Evolutionary conservation across 2,888 invertebrate species (phyloP).

Genomic region (Octodonta nipae): DNA sequence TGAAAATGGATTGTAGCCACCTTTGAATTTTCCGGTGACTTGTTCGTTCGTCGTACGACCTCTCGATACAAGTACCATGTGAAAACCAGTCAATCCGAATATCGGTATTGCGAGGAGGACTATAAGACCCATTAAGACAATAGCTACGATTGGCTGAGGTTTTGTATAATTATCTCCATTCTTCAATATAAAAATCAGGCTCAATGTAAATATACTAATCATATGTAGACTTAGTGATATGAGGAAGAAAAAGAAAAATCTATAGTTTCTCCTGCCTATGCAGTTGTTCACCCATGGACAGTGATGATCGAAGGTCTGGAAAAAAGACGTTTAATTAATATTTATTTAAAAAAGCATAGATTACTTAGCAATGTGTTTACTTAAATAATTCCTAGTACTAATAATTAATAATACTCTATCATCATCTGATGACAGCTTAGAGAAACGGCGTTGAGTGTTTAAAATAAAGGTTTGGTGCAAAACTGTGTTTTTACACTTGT

Average conservation of each 20-base stretch:
- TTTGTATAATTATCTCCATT: slow-evolving; percentile 68
- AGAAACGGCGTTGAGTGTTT: too few species aligned
- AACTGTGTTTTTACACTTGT: too few species aligned
- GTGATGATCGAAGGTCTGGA: slow-evolving; percentile 98
- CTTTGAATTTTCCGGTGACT: slow-evolving; percentile 97
- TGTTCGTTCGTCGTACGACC: slow-evolving; percentile 99
- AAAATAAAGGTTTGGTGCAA: too few species aligned
- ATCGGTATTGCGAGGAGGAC: slow-evolving; percentile 89
- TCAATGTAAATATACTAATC: slow-evolving; percentile 90
- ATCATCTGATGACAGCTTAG: too few species aligned
- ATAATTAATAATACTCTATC: too few species aligned
- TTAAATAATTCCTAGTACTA: background rate
- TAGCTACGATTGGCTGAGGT: slow-evolving; percentile 69
- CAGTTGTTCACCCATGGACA: slow-evolving; percentile 98
- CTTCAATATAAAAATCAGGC: slow-evolving; percentile 81
- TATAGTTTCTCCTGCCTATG: slow-evolving; percentile 91
- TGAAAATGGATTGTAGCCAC: slow-evolving; percentile 96
- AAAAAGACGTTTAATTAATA: too few species aligned
- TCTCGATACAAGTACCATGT: slow-evolving; percentile 88
- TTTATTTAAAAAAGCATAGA: background rate
- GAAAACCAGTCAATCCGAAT: slow-evolving; percentile 94
- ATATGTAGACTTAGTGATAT: slow-evolving; percentile 93
- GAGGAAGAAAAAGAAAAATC: slow-evolving; percentile 98
- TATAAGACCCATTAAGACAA: slow-evolving; percentile 84
- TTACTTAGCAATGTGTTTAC: background rate